Evolutionary conservation across 1,140 invertebrate genomes (phyloP).

Genomic region (Mylabris phalerata): DNA sequence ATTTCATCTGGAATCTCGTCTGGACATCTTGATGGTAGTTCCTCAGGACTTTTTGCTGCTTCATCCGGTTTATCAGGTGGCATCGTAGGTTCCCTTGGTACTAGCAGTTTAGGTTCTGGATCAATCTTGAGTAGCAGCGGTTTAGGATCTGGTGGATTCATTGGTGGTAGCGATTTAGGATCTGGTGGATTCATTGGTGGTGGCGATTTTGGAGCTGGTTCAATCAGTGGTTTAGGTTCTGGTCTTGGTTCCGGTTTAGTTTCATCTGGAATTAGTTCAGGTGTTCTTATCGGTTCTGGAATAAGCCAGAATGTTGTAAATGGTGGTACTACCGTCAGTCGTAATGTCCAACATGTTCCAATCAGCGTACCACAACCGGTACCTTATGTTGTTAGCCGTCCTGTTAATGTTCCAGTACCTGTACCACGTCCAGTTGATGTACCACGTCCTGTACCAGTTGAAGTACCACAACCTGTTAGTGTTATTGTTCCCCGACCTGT

Average conservation of each 20-base stretch:
- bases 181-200: slow-evolving; percentile 1
- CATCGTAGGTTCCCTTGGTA: no score
- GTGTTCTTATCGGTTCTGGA: neutral
- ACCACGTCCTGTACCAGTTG: slow-evolving; percentile 34
- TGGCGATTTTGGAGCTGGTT: neutral
- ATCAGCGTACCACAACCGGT: slow-evolving; percentile 40
- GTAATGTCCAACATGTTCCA: slow-evolving; percentile 28
- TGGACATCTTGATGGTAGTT: no score
- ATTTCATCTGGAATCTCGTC: neutral
- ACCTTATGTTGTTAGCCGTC: slow-evolving; percentile 28
- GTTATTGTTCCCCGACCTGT: slow-evolving; percentile 32
- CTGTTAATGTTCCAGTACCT: slow-evolving; percentile 31
- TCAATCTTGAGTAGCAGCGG: neutral
- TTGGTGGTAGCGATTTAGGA: neutral
- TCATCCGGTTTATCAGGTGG: no score
- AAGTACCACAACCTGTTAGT: slow-evolving; percentile 33
- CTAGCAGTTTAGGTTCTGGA: neutral
- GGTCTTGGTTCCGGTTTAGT: neutral
- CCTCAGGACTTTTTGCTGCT: no score
- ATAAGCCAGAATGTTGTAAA: slow-evolving; percentile 2
- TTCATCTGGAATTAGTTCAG: neutral
- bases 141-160: neutral
- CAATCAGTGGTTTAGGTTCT: neutral
- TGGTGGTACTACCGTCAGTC: slow-evolving; percentile 25
- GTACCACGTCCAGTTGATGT: slow-evolving; percentile 37